Evolutionary conservation across 2,797 vertebrate species (phyloP), one percentile per base, ranked within the genome.

Genomic region (Ceyx erithaca): DNA sequence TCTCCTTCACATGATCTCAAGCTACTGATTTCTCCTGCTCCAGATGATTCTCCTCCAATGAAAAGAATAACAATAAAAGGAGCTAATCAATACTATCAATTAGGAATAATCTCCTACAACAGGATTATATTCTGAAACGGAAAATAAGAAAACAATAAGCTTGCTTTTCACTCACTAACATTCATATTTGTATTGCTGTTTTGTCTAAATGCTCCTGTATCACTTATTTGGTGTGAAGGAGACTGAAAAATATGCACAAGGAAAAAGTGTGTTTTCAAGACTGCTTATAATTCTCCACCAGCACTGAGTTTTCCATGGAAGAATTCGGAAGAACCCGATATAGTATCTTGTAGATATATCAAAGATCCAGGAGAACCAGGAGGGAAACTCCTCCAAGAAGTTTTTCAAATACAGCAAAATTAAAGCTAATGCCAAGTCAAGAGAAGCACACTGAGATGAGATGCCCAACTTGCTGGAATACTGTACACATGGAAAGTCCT

Each of bases 51-150:
- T 80, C 15, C 35, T 77, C 55, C 71, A 73, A 78, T 58, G 75
- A 87, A 89, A 87, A 90, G 41, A 86, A 43, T 33, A 92, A 64
- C 69, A 93, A 81, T 69, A 89, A 85, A 90, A 90, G 79, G 89
- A 80, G 55, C 14, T 89, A 93, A 93, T 94, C 84, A 64, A 63
- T 62, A 48, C 66, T 79, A 86, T 75, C 92, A 76, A 35, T 69
- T 88, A 84, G 75, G 31, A 90, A 51, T 45, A 26, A 49, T 51
- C 59, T 89, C 72, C n/a, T 1, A 78, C 73, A 80, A 72, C 9
- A 75, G 26, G 43, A 85, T 77, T 82, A 78, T 58, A 80, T 25
- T 86, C 49, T 45, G 28, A 69, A 59, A 91, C 10, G 46, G 57
- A 43, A 81, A 73, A 73, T 54, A 67, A 12, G 23, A 77, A 82